phyloP scores from a whole-genome alignment of 2,888 invertebrate genomes.

The Argyresthia goedartella region DNA sequence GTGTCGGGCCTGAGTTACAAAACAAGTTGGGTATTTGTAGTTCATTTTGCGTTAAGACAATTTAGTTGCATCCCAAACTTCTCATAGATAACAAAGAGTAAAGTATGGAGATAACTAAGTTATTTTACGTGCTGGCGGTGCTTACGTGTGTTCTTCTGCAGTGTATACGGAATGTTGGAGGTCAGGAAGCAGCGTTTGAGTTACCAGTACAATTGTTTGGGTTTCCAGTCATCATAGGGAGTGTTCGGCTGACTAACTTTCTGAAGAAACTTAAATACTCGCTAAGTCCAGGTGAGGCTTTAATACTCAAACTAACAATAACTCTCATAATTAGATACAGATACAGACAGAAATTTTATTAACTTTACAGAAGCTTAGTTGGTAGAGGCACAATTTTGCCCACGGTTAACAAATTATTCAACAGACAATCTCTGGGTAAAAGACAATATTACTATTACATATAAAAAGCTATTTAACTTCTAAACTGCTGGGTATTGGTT shows the following conservation, averaged over 20 bases:
- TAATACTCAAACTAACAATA: not conserved
- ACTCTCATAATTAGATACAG: too few species aligned
- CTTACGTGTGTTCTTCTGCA: conserved; percentile 15
- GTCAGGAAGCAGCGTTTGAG: conserved; percentile 73
- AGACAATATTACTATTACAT: too few species aligned
- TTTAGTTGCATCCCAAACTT: not conserved
- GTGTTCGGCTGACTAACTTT: conserved; percentile 84
- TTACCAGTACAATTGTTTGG: conserved; percentile 88
- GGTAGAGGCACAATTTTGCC: too few species aligned
- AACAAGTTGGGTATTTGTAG: not conserved
- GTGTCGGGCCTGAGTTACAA: not conserved
- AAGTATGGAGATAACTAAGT: conserved; percentile 1
- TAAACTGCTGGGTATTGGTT: too few species aligned
- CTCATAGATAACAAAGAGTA: not conserved
- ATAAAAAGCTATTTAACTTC: too few species aligned
- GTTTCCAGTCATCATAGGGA: conserved; percentile 85
- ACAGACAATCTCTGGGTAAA: too few species aligned
- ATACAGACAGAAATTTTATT: too few species aligned
- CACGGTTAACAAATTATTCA: too few species aligned
- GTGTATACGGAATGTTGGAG: conserved; percentile 14
- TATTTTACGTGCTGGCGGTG: not conserved
- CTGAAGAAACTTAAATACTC: conserved; percentile 87
- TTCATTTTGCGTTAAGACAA: not conserved
- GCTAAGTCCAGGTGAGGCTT: conserved; percentile 79
- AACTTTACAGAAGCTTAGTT: too few species aligned